Conservation (phyloP, 2,888 invertebrate species). For the Mellilla xanthometata region DNA sequence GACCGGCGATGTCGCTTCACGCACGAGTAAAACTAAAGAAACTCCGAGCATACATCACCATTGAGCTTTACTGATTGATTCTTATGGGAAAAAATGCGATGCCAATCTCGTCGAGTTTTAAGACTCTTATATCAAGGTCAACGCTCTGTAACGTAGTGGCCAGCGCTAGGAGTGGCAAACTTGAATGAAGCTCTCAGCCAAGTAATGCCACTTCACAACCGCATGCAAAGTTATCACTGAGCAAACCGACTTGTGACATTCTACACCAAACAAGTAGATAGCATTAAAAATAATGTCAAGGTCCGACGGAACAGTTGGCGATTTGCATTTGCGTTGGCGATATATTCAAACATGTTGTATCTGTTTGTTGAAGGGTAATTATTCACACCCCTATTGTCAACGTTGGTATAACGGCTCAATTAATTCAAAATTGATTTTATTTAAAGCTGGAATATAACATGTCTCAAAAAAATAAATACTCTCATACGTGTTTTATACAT, state of each 20-base stretch:
- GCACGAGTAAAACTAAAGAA: too few relatives aligned
- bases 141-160: slow-evolving; percentile 1
- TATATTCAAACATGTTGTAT: slow-evolving; percentile 43
- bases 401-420: slow-evolving; percentile 19
- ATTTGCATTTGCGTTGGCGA: slow-evolving; percentile 57
- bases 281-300: slow-evolving; percentile 63
- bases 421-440: slow-evolving; percentile 1
- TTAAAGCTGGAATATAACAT: too few relatives aligned
- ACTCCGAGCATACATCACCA: too few relatives aligned
- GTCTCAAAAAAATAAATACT: too few relatives aligned
- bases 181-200: slow-evolving; percentile 7
- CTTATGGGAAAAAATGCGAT: too few relatives aligned
- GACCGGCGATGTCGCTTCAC: neutral
- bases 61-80: too few relatives aligned
- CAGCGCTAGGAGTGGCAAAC: slow-evolving; percentile 6
- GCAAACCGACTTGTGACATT: slow-evolving; percentile 22
- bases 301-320: slow-evolving; percentile 41
- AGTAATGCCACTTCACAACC: slow-evolving; percentile 9
- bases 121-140: neutral
- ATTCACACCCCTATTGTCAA: slow-evolving; percentile 34
- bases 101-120: too few relatives aligned
- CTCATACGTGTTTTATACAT: neutral
- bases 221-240: slow-evolving; percentile 16
- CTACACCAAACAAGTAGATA: slow-evolving; percentile 22
- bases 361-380: slow-evolving; percentile 32